Conservation (phyloP, 2,113 vertebrate genomes). For the Mesitornis unicolor region DNA sequence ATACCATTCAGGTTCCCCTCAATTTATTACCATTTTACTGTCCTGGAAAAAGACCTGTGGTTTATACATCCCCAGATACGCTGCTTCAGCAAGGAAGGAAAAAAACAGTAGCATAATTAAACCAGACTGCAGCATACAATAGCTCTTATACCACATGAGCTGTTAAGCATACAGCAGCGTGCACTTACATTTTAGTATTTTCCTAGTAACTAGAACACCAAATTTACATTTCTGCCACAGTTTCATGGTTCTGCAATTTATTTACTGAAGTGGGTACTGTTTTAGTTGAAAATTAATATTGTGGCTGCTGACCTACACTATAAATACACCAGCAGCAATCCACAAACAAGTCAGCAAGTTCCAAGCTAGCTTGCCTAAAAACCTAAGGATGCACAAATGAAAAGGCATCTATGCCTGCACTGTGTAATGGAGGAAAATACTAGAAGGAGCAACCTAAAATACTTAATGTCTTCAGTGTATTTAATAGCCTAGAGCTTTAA, state of each 20-base stretch:
- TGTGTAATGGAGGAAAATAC: not conserved
- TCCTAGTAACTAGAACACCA: not conserved
- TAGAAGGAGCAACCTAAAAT: not conserved
- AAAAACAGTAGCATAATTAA: constrained; percentile 1
- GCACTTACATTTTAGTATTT: not conserved
- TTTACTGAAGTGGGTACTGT: not conserved
- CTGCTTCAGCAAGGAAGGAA: not conserved
- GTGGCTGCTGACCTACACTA: not conserved
- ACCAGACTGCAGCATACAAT: not conserved
- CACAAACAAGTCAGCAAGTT: not conserved
- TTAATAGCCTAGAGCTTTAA: not conserved
- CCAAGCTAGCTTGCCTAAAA: not conserved
- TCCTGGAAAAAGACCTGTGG: not conserved
- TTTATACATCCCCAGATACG: not conserved
- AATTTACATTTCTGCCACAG: constrained; percentile 10
- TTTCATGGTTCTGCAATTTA: not conserved
- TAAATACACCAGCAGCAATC: not conserved
- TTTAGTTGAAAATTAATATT: constrained; percentile 36
- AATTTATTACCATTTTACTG: not conserved
- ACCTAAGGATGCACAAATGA: not conserved
- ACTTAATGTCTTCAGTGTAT: not conserved
- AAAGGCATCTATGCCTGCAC: not conserved
- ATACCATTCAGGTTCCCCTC: not conserved
- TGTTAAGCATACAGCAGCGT: not conserved
- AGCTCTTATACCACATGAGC: not conserved